phyloP scores from a whole-genome alignment of 2,888 invertebrate genomes.

The Acleris holmiana region DNA sequence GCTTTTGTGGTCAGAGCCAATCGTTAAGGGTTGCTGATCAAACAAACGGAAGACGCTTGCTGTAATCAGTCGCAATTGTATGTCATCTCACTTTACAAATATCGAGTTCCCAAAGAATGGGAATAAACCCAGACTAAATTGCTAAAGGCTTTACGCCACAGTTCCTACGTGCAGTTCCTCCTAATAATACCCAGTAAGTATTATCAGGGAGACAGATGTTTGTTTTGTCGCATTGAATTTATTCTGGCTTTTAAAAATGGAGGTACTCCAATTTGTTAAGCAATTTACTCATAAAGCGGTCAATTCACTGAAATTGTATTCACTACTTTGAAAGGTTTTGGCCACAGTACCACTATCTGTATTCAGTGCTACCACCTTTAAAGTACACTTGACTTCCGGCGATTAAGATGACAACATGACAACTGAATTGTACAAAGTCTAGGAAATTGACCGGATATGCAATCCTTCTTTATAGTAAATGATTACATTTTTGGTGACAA shows the following conservation, averaged over 20 bases:
- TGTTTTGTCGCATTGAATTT: constrained; percentile 12
- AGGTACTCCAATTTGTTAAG: constrained; percentile 32
- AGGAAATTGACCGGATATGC: constrained; percentile 53
- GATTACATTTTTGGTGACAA: constrained; percentile 15
- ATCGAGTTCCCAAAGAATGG: constrained; percentile 6
- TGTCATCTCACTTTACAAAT: constrained; percentile 12
- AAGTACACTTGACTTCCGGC: constrained; percentile 51
- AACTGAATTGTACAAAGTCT: constrained; percentile 56
- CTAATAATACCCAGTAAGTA: constrained; percentile 11
- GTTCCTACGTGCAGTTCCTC: neutral
- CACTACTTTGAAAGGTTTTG: constrained; percentile 30
- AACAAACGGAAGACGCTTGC: constrained; percentile 17
- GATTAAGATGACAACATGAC: constrained; percentile 40
- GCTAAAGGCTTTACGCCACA: constrained; percentile 4
- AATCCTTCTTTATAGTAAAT: constrained; percentile 42
- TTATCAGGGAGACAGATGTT: constrained; percentile 27
- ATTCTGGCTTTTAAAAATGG: constrained; percentile 22
- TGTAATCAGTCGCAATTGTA: constrained; percentile 31
- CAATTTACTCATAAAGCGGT: constrained; percentile 30
- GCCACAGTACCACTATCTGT: constrained; percentile 27
- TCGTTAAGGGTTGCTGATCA: constrained; percentile 18
- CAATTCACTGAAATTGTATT: constrained; percentile 27
- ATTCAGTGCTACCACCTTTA: constrained; percentile 35
- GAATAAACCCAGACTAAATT: constrained; percentile 3
- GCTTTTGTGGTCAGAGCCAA: constrained; percentile 28